phyloP scores from a whole-genome alignment of 1,140 invertebrate species.

The Epicauta chinensis region DNA sequence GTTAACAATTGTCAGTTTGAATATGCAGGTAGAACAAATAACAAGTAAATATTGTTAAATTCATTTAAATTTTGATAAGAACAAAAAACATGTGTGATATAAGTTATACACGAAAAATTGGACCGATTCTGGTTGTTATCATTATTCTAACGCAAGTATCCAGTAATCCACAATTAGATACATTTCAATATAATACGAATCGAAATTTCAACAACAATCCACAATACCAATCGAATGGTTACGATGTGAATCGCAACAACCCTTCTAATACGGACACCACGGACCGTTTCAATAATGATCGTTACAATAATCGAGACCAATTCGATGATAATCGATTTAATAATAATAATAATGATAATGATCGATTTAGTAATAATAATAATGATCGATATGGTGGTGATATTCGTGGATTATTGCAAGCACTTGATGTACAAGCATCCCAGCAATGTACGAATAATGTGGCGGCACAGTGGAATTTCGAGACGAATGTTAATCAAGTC shows the following conservation, averaged over 20 bases:
- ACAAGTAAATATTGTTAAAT: slow-evolving; percentile 6
- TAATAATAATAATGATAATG: too few relatives aligned
- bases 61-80: slow-evolving; percentile 4
- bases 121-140: slow-evolving; percentile 4
- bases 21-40: slow-evolving; percentile 18
- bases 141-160: slow-evolving; percentile 1
- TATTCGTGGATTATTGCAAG: slow-evolving; percentile 51
- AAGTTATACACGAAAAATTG: slow-evolving; percentile 21
- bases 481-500: slow-evolving; percentile 77
- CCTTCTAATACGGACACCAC: slow-evolving; percentile 19
- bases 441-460: slow-evolving; percentile 76
- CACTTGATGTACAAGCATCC: slow-evolving; percentile 64
- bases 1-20: slow-evolving; percentile 20
- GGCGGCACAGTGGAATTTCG: slow-evolving; percentile 78
- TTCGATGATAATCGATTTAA: not conserved
- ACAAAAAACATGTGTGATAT: slow-evolving; percentile 35
- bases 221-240: not conserved
- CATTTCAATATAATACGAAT: slow-evolving; percentile 21
- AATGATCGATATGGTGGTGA: slow-evolving; percentile 21
- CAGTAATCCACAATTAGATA: not conserved
- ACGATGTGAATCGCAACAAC: slow-evolving; percentile 17
- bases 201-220: not conserved
- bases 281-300: slow-evolving; percentile 8
- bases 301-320: not conserved
- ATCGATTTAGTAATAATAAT: too few relatives aligned